Evolutionary conservation across 2,888 invertebrate species (phyloP).

Genomic region (Acanthopleura granulata): DNA sequence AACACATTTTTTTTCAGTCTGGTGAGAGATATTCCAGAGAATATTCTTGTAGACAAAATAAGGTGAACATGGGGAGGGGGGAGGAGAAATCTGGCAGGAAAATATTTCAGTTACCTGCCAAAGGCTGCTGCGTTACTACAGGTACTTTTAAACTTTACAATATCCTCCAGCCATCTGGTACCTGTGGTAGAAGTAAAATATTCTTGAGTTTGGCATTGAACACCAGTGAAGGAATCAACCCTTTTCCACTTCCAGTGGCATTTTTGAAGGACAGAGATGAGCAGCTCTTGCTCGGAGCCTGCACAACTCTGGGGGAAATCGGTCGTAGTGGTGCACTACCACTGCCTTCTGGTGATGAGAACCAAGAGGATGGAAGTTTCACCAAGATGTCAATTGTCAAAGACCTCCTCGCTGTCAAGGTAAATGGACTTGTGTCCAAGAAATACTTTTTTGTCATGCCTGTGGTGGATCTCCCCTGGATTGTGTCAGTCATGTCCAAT

Average conservation of each 20-base stretch:
- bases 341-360: conserved; percentile 72
- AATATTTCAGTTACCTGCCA: too few species aligned
- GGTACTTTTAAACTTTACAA: too few species aligned
- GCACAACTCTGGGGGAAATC: conserved; percentile 78
- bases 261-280: conserved; percentile 36
- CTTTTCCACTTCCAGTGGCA: conserved; percentile 35
- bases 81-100: too few species aligned
- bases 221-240: not conserved
- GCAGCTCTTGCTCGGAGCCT: conserved; percentile 71
- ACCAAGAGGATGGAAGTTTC: conserved; percentile 41
- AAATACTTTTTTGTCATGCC: not conserved
- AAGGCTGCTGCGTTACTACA: too few species aligned
- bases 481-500: too few species aligned
- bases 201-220: too few species aligned
- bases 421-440: conserved; percentile 22
- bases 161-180: too few species aligned
- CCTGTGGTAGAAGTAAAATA: too few species aligned
- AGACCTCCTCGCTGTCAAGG: conserved; percentile 75
- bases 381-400: conserved; percentile 81
- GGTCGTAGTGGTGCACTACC: conserved; percentile 80
- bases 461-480: not conserved
- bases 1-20: too few species aligned
- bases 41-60: too few species aligned
- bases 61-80: too few species aligned
- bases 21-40: too few species aligned